Evolutionary conservation across 2,797 vertebrate species (phyloP), one percentile per base, ranked within the genome.

Genomic region (Pseudomugil tenellus): DNA sequence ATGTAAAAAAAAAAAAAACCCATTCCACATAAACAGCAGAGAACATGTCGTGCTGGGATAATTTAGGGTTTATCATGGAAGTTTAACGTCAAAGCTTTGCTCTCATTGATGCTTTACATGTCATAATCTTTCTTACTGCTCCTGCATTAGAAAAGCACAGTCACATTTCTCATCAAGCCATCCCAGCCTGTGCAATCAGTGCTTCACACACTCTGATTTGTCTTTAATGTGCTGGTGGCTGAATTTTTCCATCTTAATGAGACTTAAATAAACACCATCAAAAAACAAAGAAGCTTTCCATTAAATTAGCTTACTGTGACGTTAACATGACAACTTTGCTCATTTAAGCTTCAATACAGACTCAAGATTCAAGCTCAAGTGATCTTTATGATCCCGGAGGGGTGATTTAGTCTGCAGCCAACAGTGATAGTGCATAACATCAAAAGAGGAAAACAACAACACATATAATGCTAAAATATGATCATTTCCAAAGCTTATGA

Each of bases 1-100:
- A 60, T 80, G 83, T 88, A 80, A 75, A 65, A 1, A 56, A 76
- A 76, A 77, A 64, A 77, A 64, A 34, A 34, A 57, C n/a, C 86
- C 76, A 61, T 25, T 55, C 37, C 34, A 5, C 19, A 70, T 83
- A 87, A 90, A 89, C 83, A 84, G 59, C 19, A 26, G 32, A 67
- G 64, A 73, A 72, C 14, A 28, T 9, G 61, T 76, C 66, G 57
- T 35, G 26, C 29, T 8, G 59, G 51, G 34, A 23, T 13, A 7
- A 53, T 71, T 48, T 54, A 25, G 37, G 29, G 46, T 60, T 16
- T 41, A 26, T 52, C 19, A 32, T 6, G 19, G 32, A 21, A 25
- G 21, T 5, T 32, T 25, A n/a, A n/a, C 55, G 32, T 60, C 11
- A 70, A 62, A 29, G n/a, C 17, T 46, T 41, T 25, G 48, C 34